Evolutionary conservation across 2,797 vertebrate genomes (phyloP).

Genomic region (Glyptemys insculpta): DNA sequence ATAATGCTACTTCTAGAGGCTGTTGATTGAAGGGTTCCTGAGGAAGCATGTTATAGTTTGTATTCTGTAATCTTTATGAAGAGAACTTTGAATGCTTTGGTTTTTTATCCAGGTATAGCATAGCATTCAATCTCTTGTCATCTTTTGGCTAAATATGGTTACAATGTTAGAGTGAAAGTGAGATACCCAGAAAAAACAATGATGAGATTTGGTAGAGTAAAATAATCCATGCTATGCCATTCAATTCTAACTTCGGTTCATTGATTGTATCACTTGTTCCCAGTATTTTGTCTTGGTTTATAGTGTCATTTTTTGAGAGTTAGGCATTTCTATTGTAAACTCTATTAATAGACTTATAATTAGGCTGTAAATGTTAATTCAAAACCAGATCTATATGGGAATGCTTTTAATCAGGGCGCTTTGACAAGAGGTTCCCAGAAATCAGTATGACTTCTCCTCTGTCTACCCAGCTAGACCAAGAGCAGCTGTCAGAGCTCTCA

Average conservation of each 20-base stretch:
- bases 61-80: not conserved
- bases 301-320: not conserved
- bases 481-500: not conserved
- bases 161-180: rapidly evolving
- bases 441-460: not conserved
- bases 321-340: not conserved
- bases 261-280: not conserved
- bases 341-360: not conserved
- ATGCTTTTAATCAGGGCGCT: not conserved
- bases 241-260: not conserved
- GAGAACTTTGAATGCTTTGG: not conserved
- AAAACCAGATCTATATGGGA: not conserved
- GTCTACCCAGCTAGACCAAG: not conserved
- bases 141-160: rapidly evolving
- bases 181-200: not conserved
- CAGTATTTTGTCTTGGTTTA: not conserved
- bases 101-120: rapidly evolving
- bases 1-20: not conserved
- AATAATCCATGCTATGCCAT: not conserved
- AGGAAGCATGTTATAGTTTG: not conserved
- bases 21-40: not conserved
- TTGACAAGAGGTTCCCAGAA: not conserved
- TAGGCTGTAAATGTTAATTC: not conserved
- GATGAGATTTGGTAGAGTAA: not conserved
- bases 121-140: not conserved